Evolutionary conservation across 1,140 invertebrate genomes (phyloP), one percentile per base, ranked within the genome.

Genomic region (Scaptomyza hsui): DNA sequence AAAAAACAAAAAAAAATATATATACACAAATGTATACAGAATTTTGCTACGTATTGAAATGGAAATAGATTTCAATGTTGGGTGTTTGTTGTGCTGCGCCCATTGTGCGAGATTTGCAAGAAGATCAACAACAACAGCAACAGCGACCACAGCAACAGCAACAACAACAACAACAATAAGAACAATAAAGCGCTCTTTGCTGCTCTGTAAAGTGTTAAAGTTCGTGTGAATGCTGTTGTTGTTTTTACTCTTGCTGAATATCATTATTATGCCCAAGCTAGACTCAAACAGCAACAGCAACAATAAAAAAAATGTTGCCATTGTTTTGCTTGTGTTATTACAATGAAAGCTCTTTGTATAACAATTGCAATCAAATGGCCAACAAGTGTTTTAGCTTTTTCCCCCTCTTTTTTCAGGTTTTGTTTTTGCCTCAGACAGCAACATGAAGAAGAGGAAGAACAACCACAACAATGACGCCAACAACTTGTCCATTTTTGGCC

Each of bases 341-440:
- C 81, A 85, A 85, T 81, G 73, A 85, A 86, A 86, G 81, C 81
- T 85, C 73, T 77, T 81, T 85, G 80, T 86, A 76, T 72, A 59
- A 72, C 63, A 72, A 72, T 67, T 63, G 60, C 77, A 61, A 69
- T 71, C 61, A 67, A 80, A 68, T 72, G 53, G 63, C 48, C 81
- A 85, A 74, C 80, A 85, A 83, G 80, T 83, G 80, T 55, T 75
- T 79, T 75, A 45, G 47, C 47, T 47, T 52, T 51, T 52, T 37
- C 32, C 32, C 12, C 13, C 9, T 19, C 7, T 42, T 21, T 26
- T 13, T 48, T 10, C 6, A 5, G 4, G 10, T 12, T 35, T 35
- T 35, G 32, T n/a, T n/a, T 35, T 35, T 37, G 32, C 6, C 2
- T 18, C 10, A 47, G 5, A 21, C 19, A 59, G 47, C 2, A 67